Base-by-base conservation (phyloP, 2,113 vertebrate genomes). In the Pygoscelis adeliae region DNA sequence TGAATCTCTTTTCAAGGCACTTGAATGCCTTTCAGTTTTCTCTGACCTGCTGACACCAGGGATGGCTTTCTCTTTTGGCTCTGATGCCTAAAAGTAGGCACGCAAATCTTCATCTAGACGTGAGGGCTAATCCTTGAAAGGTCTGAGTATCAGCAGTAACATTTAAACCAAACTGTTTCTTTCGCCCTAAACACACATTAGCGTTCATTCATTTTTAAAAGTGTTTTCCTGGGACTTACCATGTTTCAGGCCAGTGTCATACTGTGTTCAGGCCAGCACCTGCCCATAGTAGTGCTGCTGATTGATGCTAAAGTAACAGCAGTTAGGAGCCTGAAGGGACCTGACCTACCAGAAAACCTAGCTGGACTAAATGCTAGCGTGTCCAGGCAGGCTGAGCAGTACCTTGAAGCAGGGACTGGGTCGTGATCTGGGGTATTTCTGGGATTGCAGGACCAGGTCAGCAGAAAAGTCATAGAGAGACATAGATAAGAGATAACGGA, bases 351-450 rank as follows among this genome's bases (percentile, higher is more conserved):
- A 58, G 52, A 21, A 58, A 40, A 40, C 47, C 16, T 9, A 6
- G 27, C 1, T 38, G 69, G 44, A 21, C 34, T 66, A 3, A 40
- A 15, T 8, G 42, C 16, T 42, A 21, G 40, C 2, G 0, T 16
- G 47, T 15, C 32, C 56, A 10, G 59, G 34, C 56, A 59, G 53
- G 36, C 40, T 32, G 78, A 55, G 56, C 36, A 19, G 34, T 4
- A 2, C 67, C 38, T 32, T 1, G 9, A 5, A 26, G 65, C 13
- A 27, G 30, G 4, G 4, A 19, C 38, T 17, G 26, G 63, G 58
- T 56, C 2, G 0, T 4, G 34, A 2, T 25, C 42, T 85, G 65
- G 9, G 26, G 38, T 7, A 4, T 34, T 44, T 22, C 7, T 4
- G 49, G 83, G 23, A 5, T 26, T 30, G 16, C 40, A 19, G 63